A percentile compares a stretch with the other conserved stretches of the same genome.
phyloP scores from a whole-genome alignment of 2,113 vertebrate genomes.

The Globicephala melas region DNA sequence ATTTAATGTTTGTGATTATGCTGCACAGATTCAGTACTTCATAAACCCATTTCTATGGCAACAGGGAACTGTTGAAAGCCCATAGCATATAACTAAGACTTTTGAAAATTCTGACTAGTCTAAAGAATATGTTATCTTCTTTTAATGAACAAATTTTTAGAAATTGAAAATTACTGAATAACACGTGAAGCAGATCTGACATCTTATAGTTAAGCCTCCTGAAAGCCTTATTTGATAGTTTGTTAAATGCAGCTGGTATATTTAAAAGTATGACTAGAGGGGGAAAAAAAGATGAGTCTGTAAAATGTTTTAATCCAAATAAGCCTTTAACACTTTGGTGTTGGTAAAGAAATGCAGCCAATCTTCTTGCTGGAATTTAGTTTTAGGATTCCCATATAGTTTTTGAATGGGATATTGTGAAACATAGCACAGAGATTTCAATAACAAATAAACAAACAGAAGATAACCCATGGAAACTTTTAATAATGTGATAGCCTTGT shows the following conservation, averaged over 20 bases:
- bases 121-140: constrained; percentile 63
- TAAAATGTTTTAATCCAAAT: constrained; percentile 65
- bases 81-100: constrained; percentile 27
- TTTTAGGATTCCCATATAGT: constrained; percentile 45
- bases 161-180: constrained; percentile 72
- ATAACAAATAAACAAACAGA: constrained; percentile 62
- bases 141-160: constrained; percentile 66
- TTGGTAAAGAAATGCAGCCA: constrained; percentile 43
- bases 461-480: constrained; percentile 75
- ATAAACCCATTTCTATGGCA: constrained; percentile 66
- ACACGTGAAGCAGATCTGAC: constrained; percentile 48
- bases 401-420: constrained; percentile 47
- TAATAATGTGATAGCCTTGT: constrained; percentile 78
- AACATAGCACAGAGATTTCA: constrained; percentile 64
- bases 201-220: constrained; percentile 58
- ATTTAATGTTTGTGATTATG: constrained; percentile 75
- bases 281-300: constrained; percentile 15
- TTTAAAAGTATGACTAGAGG: constrained; percentile 65
- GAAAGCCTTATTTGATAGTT: constrained; percentile 70
- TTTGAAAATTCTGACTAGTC: constrained; percentile 49
- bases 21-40: constrained; percentile 50
- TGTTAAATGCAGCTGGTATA: constrained; percentile 67
- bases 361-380: constrained; percentile 58
- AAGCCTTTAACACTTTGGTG: constrained; percentile 43
- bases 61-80: constrained; percentile 55